phyloP scores from a whole-genome alignment of 2,888 invertebrate genomes.

The Branchellion lobata region DNA sequence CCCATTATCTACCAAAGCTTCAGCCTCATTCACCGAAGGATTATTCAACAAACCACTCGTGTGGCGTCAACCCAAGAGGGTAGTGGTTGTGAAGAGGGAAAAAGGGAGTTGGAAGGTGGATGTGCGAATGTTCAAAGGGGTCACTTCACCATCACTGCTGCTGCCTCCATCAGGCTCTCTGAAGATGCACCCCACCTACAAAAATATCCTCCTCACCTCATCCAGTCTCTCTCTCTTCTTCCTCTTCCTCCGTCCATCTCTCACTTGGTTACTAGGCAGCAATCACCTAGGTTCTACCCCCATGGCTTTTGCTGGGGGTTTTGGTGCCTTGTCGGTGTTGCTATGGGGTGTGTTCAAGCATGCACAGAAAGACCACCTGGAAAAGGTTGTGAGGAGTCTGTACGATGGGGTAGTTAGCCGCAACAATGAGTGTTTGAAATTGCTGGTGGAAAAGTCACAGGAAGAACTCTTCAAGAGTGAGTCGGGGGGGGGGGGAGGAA shows the following conservation, averaged over 20 bases:
- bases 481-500: no score
- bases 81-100: background rate
- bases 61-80: conserved; percentile 1
- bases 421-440: background rate
- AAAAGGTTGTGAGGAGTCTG: background rate
- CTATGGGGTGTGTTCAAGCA: background rate
- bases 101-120: background rate
- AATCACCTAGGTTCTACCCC: background rate
- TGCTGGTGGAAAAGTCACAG: background rate
- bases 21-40: background rate
- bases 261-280: background rate
- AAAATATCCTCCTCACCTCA: background rate
- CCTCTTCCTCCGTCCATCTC: background rate
- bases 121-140: background rate
- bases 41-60: background rate
- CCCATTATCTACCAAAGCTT: background rate
- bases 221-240: background rate
- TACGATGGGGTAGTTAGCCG: background rate
- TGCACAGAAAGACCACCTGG: background rate
- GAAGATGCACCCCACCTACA: conserved; percentile 8
- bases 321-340: background rate
- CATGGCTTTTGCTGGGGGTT: background rate
- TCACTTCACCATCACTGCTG: background rate
- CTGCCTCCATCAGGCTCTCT: background rate
- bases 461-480: background rate